These are phyloP conservation scores for Tipula helvola DNA, from an alignment of 2,888 invertebrate species.

Conservation along the genomic window DNA sequence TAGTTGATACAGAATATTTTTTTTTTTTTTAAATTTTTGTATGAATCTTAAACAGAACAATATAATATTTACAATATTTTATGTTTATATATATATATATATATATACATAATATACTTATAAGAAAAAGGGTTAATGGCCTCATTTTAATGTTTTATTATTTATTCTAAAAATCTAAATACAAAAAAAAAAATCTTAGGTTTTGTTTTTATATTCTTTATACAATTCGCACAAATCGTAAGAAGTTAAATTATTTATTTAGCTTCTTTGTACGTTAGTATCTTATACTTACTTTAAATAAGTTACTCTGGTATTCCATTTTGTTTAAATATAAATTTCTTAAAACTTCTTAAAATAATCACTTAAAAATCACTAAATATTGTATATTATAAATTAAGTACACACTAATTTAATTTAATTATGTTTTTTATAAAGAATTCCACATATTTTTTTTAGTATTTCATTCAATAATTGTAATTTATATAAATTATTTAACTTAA, in stretches of 20 bases:
- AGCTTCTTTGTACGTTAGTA: neutral
- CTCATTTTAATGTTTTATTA: neutral
- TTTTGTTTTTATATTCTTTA: neutral
- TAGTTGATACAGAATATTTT: neutral
- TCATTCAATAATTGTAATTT: neutral
- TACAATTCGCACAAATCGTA: neutral
- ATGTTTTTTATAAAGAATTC: neutral
- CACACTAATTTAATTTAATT: neutral
- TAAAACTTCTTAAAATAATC: neutral
- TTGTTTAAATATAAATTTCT: slow-evolving; percentile 14
- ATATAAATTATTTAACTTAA: neutral
- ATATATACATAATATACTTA: neutral
- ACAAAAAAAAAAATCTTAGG: neutral
- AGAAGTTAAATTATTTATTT: neutral
- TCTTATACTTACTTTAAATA: slow-evolving; percentile 35
- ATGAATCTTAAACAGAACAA: neutral
- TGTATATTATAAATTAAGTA: neutral
- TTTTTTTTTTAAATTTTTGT: neutral
- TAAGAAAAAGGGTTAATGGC: neutral
- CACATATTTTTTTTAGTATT: neutral
- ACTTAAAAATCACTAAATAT: neutral
- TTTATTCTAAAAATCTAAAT: neutral
- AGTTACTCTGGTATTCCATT: slow-evolving; percentile 36
- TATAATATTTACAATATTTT: neutral
- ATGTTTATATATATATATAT: neutral